Conservation (phyloP, 2,797 vertebrate genomes). For the Todus mexicanus region DNA sequence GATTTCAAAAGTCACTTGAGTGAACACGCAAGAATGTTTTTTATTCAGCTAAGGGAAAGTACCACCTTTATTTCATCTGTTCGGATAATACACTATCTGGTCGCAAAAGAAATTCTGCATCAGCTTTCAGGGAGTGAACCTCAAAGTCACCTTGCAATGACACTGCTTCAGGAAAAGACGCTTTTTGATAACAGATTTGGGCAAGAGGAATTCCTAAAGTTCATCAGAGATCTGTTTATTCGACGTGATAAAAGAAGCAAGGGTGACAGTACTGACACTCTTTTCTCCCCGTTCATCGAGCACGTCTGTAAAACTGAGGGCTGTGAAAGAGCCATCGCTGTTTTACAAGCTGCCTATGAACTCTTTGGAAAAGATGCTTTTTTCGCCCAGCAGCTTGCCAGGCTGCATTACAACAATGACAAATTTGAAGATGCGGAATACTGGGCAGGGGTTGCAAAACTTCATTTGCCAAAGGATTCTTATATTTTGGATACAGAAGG, state of each 20-base stretch:
- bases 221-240: constrained; percentile 80
- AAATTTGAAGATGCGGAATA: constrained; percentile 77
- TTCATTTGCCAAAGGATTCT: constrained; percentile 75
- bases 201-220: constrained; percentile 73
- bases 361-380: constrained; percentile 75
- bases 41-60: constrained; percentile 81
- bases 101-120: constrained; percentile 82
- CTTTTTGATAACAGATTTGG: constrained; percentile 84
- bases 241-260: constrained; percentile 76
- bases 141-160: constrained; percentile 77
- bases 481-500: constrained; percentile 85
- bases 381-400: constrained; percentile 85
- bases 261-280: constrained; percentile 77
- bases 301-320: constrained; percentile 66
- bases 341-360: constrained; percentile 76
- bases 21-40: constrained; percentile 79
- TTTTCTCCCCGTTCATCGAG: constrained; percentile 84
- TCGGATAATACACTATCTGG: constrained; percentile 82
- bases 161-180: constrained; percentile 71
- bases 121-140: constrained; percentile 72
- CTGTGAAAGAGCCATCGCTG: constrained; percentile 73
- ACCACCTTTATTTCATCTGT: constrained; percentile 77
- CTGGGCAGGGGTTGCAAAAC: constrained; percentile 79
- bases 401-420: constrained; percentile 75
- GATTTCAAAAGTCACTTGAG: constrained; percentile 75